Percentiles rank a stretch among this genome's conserved stretches.
Conservation (phyloP, 2,113 vertebrate genomes). For the Pterocles gutturalis region DNA sequence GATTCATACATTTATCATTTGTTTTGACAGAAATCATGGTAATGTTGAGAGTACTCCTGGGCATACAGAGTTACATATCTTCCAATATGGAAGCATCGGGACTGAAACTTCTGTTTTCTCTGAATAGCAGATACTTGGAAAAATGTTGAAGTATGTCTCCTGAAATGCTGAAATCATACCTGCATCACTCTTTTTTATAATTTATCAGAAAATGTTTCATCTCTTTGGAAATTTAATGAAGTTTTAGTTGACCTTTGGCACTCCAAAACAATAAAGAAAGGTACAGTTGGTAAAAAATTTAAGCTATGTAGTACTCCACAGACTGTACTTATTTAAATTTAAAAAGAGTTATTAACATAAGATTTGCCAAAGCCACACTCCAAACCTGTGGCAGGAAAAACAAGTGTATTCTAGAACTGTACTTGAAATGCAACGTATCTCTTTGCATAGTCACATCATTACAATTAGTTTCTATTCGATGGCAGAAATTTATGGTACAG, state of each 20-base stretch:
- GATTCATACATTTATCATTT: neutral
- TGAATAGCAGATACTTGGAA: neutral
- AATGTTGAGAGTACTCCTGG: neutral
- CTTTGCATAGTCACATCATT: neutral
- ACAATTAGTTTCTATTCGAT: neutral
- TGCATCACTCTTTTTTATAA: neutral
- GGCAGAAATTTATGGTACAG: neutral
- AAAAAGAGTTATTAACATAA: neutral
- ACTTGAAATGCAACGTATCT: neutral
- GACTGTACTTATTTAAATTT: neutral
- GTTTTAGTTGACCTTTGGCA: neutral
- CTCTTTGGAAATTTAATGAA: neutral
- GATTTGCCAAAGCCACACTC: neutral
- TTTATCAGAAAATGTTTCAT: neutral
- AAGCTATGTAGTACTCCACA: neutral
- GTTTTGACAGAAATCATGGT: neutral
- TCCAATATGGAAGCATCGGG: neutral
- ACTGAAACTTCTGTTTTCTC: neutral
- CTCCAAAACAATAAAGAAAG: neutral
- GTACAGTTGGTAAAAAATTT: neutral
- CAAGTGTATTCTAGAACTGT: neutral
- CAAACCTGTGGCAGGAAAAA: neutral
- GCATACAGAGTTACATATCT: neutral
- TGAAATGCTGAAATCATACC: neutral
- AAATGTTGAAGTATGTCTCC: neutral